Percentiles rank a stretch among this genome's conserved stretches.
Conservation (phyloP, 2,797 vertebrate species). For the Sebastes steindachneri region DNA sequence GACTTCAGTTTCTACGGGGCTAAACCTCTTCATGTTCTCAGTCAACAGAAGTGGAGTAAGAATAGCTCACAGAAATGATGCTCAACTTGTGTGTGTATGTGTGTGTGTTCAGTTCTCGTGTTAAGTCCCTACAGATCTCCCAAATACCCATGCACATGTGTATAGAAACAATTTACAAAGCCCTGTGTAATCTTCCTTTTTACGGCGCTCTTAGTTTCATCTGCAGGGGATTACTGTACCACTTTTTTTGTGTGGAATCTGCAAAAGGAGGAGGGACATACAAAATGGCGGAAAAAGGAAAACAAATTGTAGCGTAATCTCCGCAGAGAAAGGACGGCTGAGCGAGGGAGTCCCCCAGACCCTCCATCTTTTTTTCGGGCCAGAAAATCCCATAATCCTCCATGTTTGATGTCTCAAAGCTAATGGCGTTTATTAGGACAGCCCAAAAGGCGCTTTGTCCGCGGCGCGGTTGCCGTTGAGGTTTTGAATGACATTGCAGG, state of each 20-base stretch:
- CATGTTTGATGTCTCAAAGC: slow-evolving; percentile 87
- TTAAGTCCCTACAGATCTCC: slow-evolving; percentile 74
- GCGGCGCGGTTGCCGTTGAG: slow-evolving; percentile 57
- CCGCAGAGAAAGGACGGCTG: slow-evolving; percentile 71
- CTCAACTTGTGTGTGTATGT: slow-evolving; percentile 9
- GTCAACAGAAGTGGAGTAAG: slow-evolving; percentile 11
- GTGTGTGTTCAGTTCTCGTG: slow-evolving; percentile 44
- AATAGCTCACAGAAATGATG: slow-evolving; percentile 5
- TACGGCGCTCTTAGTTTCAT: slow-evolving; percentile 64
- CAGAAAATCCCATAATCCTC: slow-evolving; percentile 86
- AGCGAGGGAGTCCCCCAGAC: slow-evolving; percentile 72
- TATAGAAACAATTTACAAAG: slow-evolving; percentile 80
- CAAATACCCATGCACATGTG: slow-evolving; percentile 66
- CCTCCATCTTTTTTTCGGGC: slow-evolving; percentile 62
- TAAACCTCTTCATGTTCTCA: slow-evolving; percentile 12
- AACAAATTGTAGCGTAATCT: slow-evolving; percentile 84
- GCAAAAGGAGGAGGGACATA: slow-evolving; percentile 57
- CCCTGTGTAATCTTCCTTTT: slow-evolving; percentile 80
- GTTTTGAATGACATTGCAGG: slow-evolving; percentile 83
- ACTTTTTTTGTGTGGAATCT: slow-evolving; percentile 44
- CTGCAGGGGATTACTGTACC: slow-evolving; percentile 81
- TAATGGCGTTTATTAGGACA: slow-evolving; percentile 84
- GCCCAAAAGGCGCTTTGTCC: slow-evolving; percentile 81
- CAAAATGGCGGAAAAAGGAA: slow-evolving; percentile 79
- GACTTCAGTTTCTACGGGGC: neutral